phyloP scores from a whole-genome alignment of 2,888 invertebrate species.

The Amaurobius ferox region DNA sequence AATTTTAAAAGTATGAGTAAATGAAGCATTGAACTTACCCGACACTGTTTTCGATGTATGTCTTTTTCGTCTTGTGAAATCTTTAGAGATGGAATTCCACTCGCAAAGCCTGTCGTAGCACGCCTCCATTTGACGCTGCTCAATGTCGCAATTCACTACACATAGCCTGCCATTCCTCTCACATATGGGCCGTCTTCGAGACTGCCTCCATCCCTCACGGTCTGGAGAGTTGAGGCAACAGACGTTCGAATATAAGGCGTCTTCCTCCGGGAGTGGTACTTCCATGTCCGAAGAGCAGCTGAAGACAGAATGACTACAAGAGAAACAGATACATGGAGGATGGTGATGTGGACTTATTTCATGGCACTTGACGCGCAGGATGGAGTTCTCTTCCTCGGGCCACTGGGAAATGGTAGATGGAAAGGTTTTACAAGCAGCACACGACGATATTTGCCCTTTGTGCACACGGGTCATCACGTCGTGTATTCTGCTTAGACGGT shows the following conservation, averaged over 20 bases:
- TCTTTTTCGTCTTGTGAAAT: neutral
- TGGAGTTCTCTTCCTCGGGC: slow-evolving; percentile 10
- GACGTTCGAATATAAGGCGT: slow-evolving; percentile 34
- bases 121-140: slow-evolving; percentile 16
- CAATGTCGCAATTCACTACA: slow-evolving; percentile 63
- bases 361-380: slow-evolving; percentile 39
- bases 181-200: slow-evolving; percentile 45
- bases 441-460: slow-evolving; percentile 41
- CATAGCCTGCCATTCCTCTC: slow-evolving; percentile 58
- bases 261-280: neutral
- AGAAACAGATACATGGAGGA: slow-evolving; percentile 59
- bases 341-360: slow-evolving; percentile 52
- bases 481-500: slow-evolving; percentile 48
- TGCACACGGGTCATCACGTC: slow-evolving; percentile 46
- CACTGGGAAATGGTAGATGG: slow-evolving; percentile 27
- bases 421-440: slow-evolving; percentile 62
- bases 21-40: slow-evolving; percentile 18
- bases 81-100: slow-evolving; percentile 15
- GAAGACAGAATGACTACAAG: slow-evolving; percentile 58
- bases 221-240: slow-evolving; percentile 46
- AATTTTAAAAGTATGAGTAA: too few relatives aligned
- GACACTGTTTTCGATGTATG: slow-evolving; percentile 11
- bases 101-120: slow-evolving; percentile 29
- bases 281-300: slow-evolving; percentile 16
- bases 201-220: slow-evolving; percentile 54